These are phyloP conservation scores for Gonocerus acuteangulatus DNA, from an alignment of 2,888 invertebrate genomes.

Conservation along the genomic window DNA sequence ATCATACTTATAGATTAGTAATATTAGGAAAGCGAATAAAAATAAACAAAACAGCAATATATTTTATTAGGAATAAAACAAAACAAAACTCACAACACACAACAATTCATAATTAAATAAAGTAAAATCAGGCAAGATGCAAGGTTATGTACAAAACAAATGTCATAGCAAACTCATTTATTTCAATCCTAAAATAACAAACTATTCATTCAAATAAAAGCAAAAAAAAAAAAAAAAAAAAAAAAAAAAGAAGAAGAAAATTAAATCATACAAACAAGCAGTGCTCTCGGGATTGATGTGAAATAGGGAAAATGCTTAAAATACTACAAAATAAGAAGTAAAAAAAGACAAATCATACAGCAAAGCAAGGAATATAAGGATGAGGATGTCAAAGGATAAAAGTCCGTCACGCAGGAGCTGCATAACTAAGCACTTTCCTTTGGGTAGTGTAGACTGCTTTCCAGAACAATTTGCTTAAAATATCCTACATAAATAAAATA, in stretches of 20 bases:
- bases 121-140: neutral
- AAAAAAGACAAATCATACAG: too few relatives aligned
- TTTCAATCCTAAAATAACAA: slow-evolving; percentile 10
- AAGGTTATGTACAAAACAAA: slow-evolving; percentile 16
- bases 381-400: too few relatives aligned
- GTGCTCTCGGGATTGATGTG: neutral
- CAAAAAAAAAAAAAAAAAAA: neutral
- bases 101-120: neutral
- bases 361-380: too few relatives aligned
- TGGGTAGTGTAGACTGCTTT: too few relatives aligned
- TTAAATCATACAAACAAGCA: neutral
- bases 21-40: neutral
- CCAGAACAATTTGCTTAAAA: too few relatives aligned
- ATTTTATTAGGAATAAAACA: neutral
- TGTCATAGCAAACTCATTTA: slow-evolving; percentile 1
- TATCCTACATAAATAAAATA: too few relatives aligned
- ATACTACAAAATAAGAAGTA: neutral
- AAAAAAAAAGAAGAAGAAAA: neutral
- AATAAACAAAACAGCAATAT: neutral
- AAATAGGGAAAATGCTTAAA: neutral
- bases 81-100: slow-evolving; percentile 9
- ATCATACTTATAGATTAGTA: neutral
- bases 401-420: too few relatives aligned
- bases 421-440: too few relatives aligned
- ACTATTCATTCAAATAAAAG: slow-evolving; percentile 6